These are phyloP conservation scores for Engraulis encrasicolus DNA, from an alignment of 2,113 vertebrate genomes.

Conservation along the genomic window DNA sequence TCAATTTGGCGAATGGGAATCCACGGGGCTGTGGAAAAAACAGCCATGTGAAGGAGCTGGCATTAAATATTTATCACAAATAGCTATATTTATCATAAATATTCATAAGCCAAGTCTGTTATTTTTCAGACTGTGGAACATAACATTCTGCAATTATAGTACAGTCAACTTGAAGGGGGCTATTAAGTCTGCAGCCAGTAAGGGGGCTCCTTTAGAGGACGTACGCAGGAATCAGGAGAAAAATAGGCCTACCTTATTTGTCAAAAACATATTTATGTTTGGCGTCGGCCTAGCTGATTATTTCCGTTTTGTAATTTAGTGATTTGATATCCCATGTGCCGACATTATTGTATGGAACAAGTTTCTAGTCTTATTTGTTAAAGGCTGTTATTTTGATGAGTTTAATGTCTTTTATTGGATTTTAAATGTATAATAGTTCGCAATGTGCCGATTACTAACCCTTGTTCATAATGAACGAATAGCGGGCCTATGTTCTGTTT, in stretches of 20 bases:
- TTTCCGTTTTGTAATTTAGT: not conserved
- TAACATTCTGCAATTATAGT: conserved; percentile 65
- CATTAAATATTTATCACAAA: conserved; percentile 73
- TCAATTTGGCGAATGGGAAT: conserved; percentile 29
- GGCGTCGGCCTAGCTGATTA: not conserved
- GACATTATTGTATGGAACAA: not conserved
- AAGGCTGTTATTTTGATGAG: not conserved
- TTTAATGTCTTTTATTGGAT: too few species aligned
- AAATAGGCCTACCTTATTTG: not conserved
- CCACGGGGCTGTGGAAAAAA: conserved; percentile 42
- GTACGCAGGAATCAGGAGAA: conserved; percentile 12
- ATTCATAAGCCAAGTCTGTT: conserved; percentile 65
- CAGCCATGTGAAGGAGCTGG: conserved; percentile 57
- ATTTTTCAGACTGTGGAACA: conserved; percentile 58
- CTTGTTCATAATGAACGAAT: not conserved
- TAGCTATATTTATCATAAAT: conserved; percentile 70
- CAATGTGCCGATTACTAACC: not conserved
- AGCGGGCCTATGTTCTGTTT: not conserved
- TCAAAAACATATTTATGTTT: conserved; percentile 4
- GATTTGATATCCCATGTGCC: not conserved
- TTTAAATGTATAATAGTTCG: not conserved
- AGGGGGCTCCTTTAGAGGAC: conserved; percentile 27
- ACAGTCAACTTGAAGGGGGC: conserved; percentile 44
- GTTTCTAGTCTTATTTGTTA: not conserved
- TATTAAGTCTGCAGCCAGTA: conserved; percentile 44